Evolutionary conservation across 2,797 vertebrate genomes (phyloP).

Genomic region (Coluber constrictor): DNA sequence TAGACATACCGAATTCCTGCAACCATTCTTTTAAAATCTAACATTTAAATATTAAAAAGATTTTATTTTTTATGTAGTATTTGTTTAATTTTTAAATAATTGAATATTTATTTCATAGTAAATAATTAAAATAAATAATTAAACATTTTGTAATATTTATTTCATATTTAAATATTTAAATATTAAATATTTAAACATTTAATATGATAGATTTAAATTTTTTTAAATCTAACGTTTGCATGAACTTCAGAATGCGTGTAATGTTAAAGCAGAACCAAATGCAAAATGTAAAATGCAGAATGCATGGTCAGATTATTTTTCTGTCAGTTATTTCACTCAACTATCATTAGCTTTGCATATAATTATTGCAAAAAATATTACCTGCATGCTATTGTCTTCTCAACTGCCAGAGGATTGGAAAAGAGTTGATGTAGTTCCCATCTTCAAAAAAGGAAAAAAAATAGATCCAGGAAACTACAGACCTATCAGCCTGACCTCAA

Average conservation of each 20-base stretch:
- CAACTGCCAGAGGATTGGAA: too few species aligned
- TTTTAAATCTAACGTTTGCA: background rate
- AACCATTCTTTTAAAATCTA: background rate
- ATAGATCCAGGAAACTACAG: too few species aligned
- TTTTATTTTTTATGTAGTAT: background rate
- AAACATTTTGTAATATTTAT: background rate
- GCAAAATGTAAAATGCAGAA: background rate
- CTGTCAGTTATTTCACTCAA: background rate
- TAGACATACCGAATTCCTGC: background rate
- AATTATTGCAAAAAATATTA: background rate
- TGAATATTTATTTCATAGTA: background rate
- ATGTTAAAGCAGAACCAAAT: background rate
- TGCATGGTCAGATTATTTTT: background rate
- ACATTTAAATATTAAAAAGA: background rate
- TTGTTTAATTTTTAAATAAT: background rate
- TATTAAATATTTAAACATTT: background rate
- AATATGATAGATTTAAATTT: background rate
- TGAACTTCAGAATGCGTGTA: background rate
- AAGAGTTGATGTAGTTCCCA: too few species aligned
- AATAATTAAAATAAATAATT: background rate
- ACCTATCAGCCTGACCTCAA: too few species aligned
- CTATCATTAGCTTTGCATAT: background rate
- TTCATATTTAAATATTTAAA: background rate
- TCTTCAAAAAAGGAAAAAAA: too few species aligned
- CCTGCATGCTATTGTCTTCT: background rate